Evolutionary conservation across 2,797 vertebrate genomes (phyloP).

Genomic region (Gymnothorax reevesii): DNA sequence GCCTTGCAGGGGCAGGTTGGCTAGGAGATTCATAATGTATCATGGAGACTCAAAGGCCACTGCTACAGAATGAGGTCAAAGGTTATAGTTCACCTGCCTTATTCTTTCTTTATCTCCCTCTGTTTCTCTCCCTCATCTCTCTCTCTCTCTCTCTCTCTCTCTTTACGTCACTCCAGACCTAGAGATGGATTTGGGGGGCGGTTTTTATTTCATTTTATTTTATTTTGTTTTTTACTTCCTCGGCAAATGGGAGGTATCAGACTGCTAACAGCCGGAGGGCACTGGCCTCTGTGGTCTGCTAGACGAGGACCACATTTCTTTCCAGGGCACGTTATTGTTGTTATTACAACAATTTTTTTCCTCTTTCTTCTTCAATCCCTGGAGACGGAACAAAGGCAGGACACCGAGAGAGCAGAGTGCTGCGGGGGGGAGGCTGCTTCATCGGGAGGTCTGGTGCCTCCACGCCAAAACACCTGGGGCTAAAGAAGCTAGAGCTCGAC

Average conservation of each 20-base stretch:
- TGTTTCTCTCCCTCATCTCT: not conserved
- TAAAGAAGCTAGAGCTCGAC: not conserved
- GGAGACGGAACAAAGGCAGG: not conserved
- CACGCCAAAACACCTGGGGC: not conserved
- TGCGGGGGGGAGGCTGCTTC: not conserved
- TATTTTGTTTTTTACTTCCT: not conserved
- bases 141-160: not conserved
- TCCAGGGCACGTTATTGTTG: not conserved
- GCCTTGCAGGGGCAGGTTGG: not conserved
- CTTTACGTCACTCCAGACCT: not conserved
- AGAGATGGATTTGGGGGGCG: not conserved
- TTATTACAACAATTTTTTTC: not conserved
- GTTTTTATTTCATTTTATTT: too few relatives aligned
- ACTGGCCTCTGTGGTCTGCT: not conserved
- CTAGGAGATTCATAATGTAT: not conserved
- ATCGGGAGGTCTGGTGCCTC: not conserved
- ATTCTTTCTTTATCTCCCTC: not conserved
- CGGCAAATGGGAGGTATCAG: not conserved
- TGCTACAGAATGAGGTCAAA: not conserved
- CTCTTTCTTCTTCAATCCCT: not conserved
- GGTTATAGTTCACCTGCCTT: not conserved
- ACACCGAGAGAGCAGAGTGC: not conserved
- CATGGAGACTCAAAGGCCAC: not conserved
- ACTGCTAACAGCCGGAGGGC: not conserved
- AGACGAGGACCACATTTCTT: not conserved